These are phyloP conservation scores for Torymus aiolomorphi DNA, from an alignment of 2,888 invertebrate species.

Conservation along the genomic window DNA sequence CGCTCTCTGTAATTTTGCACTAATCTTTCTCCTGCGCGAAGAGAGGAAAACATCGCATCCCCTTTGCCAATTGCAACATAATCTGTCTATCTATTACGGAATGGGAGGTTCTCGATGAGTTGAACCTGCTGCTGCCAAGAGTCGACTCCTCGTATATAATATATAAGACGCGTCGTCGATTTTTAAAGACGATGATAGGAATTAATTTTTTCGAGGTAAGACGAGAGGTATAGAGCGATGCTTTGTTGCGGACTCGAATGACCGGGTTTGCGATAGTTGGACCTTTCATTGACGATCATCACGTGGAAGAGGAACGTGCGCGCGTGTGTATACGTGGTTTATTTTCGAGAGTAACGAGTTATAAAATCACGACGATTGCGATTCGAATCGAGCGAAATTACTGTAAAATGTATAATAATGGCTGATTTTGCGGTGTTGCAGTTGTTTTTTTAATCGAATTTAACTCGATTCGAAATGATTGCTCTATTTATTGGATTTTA, in stretches of 20 bases:
- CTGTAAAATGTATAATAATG: conserved; percentile 30
- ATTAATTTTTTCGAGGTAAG: conserved; percentile 28
- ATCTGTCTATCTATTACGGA: conserved; percentile 71
- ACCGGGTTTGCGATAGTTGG: conserved; percentile 3
- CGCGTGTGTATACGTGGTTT: conserved; percentile 1
- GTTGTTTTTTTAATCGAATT: no score
- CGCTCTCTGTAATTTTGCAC: conserved; percentile 71
- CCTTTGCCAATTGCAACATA: conserved; percentile 70
- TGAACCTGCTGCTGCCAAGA: conserved; percentile 29
- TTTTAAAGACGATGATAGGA: conserved; percentile 25
- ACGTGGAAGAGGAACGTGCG: neutral
- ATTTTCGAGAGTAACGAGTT: conserved; percentile 39
- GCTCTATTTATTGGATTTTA: no score
- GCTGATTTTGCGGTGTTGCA: neutral
- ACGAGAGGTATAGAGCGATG: no score
- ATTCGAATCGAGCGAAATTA: conserved; percentile 34
- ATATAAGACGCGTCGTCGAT: no score
- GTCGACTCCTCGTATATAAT: neutral
- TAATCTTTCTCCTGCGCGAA: conserved; percentile 64
- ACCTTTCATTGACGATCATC: conserved; percentile 31
- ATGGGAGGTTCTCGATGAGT: conserved; percentile 19
- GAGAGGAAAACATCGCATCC: conserved; percentile 64
- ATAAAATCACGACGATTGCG: conserved; percentile 37
- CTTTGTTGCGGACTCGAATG: conserved; percentile 13
- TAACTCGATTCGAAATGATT: no score